phyloP scores from a whole-genome alignment of 1,140 invertebrate genomes.

The Drosophila leontia region DNA sequence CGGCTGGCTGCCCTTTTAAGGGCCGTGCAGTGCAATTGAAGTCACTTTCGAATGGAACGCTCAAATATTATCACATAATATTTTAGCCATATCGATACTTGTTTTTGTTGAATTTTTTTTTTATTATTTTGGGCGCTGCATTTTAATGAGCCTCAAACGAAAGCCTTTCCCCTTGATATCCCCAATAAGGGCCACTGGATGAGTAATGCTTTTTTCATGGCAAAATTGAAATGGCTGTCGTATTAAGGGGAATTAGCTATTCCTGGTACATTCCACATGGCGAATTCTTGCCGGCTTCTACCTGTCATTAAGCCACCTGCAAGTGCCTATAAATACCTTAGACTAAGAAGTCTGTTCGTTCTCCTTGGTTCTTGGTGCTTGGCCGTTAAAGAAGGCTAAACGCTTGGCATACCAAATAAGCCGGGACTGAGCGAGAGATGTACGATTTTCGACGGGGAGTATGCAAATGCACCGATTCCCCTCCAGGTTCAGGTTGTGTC shows the following conservation, averaged over 20 bases:
- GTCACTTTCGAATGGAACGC: constrained; percentile 71
- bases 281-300: constrained; percentile 45
- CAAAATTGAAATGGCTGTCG: constrained; percentile 3
- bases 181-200: constrained; percentile 2
- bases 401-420: constrained; percentile 76
- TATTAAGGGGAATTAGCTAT: constrained; percentile 20
- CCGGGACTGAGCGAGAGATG: constrained; percentile 8
- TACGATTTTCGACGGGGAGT: constrained; percentile 28
- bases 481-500: constrained; percentile 29
- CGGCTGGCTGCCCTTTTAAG: constrained; percentile 44
- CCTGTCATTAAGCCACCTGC: constrained; percentile 54
- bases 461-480: constrained; percentile 58
- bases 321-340: constrained; percentile 64
- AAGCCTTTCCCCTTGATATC: constrained; percentile 42
- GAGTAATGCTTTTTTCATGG: constrained; percentile 26
- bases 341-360: constrained; percentile 21
- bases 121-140: constrained; percentile 50
- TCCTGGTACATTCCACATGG: constrained; percentile 28
- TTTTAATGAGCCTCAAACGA: constrained; percentile 60
- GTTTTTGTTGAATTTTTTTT: constrained; percentile 26
- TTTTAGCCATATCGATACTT: constrained; percentile 59
- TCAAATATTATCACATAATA: constrained; percentile 81
- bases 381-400: constrained; percentile 75
- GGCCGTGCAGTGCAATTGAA: constrained; percentile 69
- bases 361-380: constrained; percentile 16